Evolutionary conservation across 2,888 invertebrate species (phyloP).

Genomic region (Cephus rjabovi): DNA sequence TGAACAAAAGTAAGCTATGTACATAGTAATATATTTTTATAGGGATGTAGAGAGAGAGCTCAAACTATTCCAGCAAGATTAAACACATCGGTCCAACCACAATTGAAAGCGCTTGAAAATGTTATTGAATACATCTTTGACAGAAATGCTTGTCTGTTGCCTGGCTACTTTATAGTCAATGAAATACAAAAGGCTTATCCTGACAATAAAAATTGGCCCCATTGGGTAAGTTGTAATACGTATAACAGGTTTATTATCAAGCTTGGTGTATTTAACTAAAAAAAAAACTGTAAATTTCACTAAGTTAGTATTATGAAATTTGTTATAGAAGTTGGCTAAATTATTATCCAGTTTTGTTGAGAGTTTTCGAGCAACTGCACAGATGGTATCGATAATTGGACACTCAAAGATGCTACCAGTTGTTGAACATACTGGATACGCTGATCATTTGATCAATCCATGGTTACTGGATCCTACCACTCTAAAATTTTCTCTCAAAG

Average conservation of each 20-base stretch:
- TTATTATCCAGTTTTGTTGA: constrained; percentile 90
- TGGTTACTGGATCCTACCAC: constrained; percentile 93
- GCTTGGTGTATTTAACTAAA: background rate
- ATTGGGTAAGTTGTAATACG: constrained; percentile 78
- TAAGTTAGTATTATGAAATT: constrained; percentile 7
- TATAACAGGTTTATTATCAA: background rate
- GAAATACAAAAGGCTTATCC: constrained; percentile 92
- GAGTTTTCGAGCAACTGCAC: constrained; percentile 92
- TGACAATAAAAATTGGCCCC: constrained; percentile 85
- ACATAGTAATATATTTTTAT: constrained; percentile 35
- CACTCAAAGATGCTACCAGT: constrained; percentile 93
- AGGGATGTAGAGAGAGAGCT: constrained; percentile 90
- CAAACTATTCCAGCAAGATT: constrained; percentile 82
- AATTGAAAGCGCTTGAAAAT: constrained; percentile 83
- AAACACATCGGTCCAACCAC: constrained; percentile 84
- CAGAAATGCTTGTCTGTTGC: constrained; percentile 89
- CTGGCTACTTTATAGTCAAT: constrained; percentile 95
- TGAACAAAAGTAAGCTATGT: background rate
- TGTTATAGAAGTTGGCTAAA: constrained; percentile 82
- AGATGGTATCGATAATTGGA: constrained; percentile 95
- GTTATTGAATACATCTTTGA: constrained; percentile 92
- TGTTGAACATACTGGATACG: constrained; percentile 92
- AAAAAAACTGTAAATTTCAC: background rate
- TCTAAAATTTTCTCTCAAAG: constrained; percentile 76
- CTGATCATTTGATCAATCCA: constrained; percentile 89